Conservation (phyloP, 2,113 vertebrate species). For the Cercopithecus mona region DNA sequence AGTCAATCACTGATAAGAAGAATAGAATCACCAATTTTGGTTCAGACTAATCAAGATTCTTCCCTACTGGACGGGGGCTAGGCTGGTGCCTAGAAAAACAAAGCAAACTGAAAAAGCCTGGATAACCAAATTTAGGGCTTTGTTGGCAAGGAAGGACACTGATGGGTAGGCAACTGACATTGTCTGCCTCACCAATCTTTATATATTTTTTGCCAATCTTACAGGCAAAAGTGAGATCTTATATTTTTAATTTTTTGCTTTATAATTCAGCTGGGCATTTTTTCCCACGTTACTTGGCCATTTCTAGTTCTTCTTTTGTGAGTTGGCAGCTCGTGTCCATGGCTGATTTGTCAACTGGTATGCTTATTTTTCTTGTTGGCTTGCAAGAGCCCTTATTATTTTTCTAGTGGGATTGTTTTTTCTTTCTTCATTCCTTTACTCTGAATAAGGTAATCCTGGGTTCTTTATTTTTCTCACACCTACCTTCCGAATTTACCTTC, state of each 20-base stretch:
- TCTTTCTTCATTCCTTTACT: background rate
- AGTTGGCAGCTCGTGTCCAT: background rate
- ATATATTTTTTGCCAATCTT: background rate
- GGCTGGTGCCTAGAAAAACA: background rate
- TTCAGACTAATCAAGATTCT: background rate
- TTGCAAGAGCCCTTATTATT: background rate
- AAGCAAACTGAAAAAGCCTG: background rate
- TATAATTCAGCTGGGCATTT: background rate
- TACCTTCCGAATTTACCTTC: background rate
- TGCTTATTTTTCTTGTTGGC: background rate
- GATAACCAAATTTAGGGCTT: background rate
- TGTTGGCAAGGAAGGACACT: background rate
- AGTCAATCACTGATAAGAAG: background rate
- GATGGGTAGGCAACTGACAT: background rate
- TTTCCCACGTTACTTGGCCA: background rate
- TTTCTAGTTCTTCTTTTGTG: conserved; percentile 7
- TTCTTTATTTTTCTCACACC: background rate
- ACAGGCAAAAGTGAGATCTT: background rate
- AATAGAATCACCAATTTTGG: background rate
- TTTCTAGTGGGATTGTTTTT: background rate
- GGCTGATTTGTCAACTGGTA: background rate
- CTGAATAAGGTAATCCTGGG: background rate
- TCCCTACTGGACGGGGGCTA: background rate
- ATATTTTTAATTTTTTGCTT: background rate
- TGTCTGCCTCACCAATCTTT: background rate